Conservation (phyloP, 2,797 vertebrate genomes). For the Rhodeus uyekii region DNA sequence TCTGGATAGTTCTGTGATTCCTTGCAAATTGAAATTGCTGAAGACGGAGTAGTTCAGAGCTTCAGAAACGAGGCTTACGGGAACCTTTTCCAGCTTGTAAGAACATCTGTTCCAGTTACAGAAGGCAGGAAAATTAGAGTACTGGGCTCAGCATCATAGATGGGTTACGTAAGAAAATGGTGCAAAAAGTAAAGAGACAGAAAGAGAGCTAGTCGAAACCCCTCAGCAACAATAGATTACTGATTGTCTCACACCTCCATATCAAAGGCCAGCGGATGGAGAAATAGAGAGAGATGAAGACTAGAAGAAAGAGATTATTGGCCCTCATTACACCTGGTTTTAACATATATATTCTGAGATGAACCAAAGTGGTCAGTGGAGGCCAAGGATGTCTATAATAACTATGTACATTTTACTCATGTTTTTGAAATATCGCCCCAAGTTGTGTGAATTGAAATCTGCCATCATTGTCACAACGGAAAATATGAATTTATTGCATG, state of each 20-base stretch:
- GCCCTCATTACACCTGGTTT: background rate
- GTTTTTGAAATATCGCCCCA: background rate
- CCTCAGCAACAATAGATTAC: constrained; percentile 38
- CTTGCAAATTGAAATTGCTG: background rate
- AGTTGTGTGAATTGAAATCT: background rate
- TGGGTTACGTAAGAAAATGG: constrained; percentile 36
- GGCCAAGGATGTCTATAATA: background rate
- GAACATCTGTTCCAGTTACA: constrained; percentile 29
- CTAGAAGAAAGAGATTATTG: constrained; percentile 10
- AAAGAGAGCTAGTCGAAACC: constrained; percentile 2
- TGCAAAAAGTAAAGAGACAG: background rate
- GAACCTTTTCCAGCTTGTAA: constrained; percentile 33
- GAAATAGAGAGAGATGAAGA: background rate
- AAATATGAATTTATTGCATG: background rate
- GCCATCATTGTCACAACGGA: background rate
- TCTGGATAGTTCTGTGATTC: constrained; percentile 4
- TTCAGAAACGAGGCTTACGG: background rate
- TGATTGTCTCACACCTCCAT: constrained; percentile 27
- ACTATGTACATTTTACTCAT: background rate
- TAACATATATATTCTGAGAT: constrained; percentile 8
- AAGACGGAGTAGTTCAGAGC: background rate
- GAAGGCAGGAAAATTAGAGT: background rate
- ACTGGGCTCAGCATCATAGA: constrained; percentile 28
- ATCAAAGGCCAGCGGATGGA: constrained; percentile 38
- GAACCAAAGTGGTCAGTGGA: background rate